These are phyloP conservation scores for Rotaria socialis DNA, from an alignment of 2,888 invertebrate species.

Conservation along the genomic window DNA sequence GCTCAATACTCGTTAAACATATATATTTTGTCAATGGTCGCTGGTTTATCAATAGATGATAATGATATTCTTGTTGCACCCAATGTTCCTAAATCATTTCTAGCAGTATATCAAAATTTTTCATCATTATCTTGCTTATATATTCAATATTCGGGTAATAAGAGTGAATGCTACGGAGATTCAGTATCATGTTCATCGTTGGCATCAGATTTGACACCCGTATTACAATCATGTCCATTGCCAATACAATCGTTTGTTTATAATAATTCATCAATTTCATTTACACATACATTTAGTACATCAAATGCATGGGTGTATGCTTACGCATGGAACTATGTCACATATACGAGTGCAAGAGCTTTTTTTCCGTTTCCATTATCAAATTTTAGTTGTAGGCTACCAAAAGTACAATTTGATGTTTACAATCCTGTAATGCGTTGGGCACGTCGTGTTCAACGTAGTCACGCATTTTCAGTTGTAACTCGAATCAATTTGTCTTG, in stretches of 20 bases:
- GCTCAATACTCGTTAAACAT: not conserved
- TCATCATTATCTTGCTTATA: not conserved
- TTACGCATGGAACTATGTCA: slow-evolving; percentile 9
- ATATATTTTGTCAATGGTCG: not conserved
- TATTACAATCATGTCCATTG: not conserved
- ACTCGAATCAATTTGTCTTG: not conserved
- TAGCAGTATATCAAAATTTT: not conserved
- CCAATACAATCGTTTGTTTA: not conserved
- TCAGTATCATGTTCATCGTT: not conserved
- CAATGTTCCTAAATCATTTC: not conserved
- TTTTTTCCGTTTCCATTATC: not conserved
- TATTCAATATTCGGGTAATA: not conserved
- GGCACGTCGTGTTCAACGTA: not conserved
- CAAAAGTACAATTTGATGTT: not conserved
- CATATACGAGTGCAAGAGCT: not conserved
- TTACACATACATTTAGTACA: not conserved
- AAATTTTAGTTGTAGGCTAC: not conserved
- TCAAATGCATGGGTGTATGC: not conserved
- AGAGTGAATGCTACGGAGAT: not conserved
- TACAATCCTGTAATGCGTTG: not conserved
- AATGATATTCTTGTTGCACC: not conserved
- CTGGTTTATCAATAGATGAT: not conserved
- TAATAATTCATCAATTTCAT: not conserved
- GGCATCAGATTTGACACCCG: not conserved
- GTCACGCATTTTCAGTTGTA: not conserved